Evolutionary conservation across 2,797 vertebrate genomes (phyloP).

Genomic region (Cryptoblepharus egeriae): DNA sequence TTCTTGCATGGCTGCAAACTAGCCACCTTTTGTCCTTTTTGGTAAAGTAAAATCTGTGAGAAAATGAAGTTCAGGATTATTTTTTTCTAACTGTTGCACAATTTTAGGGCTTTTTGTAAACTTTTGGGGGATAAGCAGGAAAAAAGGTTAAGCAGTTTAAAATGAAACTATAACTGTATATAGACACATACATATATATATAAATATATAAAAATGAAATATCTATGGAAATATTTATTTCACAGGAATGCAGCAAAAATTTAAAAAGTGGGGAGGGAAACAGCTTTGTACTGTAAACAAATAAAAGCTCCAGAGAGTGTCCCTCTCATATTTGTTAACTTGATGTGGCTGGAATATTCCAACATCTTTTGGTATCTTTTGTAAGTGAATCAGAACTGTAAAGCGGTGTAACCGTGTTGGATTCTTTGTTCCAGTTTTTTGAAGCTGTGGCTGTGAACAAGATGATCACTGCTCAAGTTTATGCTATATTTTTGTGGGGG

Average conservation of each 20-base stretch:
- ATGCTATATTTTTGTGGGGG: constrained; percentile 65
- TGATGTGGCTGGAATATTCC: constrained; percentile 41
- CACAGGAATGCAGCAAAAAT: constrained; percentile 68
- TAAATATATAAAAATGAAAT: constrained; percentile 63
- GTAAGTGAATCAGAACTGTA: constrained; percentile 58
- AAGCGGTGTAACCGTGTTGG: constrained; percentile 71
- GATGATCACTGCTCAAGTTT: constrained; percentile 78
- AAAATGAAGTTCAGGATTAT: constrained; percentile 38
- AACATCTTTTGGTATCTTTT: constrained; percentile 63
- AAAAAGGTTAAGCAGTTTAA: constrained; percentile 70
- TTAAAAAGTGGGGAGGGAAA: background rate
- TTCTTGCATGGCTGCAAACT: constrained; percentile 28
- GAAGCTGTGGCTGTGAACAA: constrained; percentile 77
- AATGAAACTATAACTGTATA: constrained; percentile 47
- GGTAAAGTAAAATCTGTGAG: constrained; percentile 12
- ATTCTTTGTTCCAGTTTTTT: constrained; percentile 67
- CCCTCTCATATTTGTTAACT: constrained; percentile 45
- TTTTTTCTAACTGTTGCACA: constrained; percentile 72
- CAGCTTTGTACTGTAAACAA: constrained; percentile 59
- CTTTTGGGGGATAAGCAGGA: constrained; percentile 68
- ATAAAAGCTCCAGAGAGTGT: constrained; percentile 51
- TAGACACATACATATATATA: constrained; percentile 66
- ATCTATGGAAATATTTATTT: constrained; percentile 74
- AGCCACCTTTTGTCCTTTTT: background rate
- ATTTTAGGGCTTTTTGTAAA: constrained; percentile 73